Base-by-base conservation (phyloP, 2,888 invertebrate species). In the Acanthosepion pharaonis region DNA sequence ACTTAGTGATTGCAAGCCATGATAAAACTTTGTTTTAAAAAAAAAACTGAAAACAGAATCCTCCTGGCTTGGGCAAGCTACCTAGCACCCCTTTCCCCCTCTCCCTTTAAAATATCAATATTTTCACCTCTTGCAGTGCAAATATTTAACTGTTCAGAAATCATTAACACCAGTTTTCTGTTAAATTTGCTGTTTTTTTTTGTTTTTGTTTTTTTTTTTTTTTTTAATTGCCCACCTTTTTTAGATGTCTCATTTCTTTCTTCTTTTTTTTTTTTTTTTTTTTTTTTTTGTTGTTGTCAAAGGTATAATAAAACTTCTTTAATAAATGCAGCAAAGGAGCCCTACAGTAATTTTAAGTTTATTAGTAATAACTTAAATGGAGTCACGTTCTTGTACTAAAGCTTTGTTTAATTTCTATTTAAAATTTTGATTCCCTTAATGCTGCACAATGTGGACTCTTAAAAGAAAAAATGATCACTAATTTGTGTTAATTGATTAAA, bases 391-490 rank as follows among this genome's bases (percentile, higher is more conserved):
- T 78, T 20, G 20, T 59, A 20, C 20, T 59, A 59, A 59, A 59
- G 20, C 23, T 59, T 59, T 59, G 23, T 59, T 23, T 59, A 23
- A 59, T 59, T 59, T 59, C 59, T 78, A 28, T 78, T 78, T 8
- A 78, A 78, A 78, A 78, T n/a, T 78, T 78, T 78, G 15, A 92
- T 92, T 92, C 92, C 92, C 49, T 92, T 92, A 92, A 49, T 92
- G 92, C 92, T 92, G 92, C 92, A 92, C 49, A 51, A 78, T n/a
- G 92, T 92, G 92, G 92, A 92, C 51, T 42, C 23, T 49, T 92
- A 51, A 28, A 51, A 92, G n/a, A 49, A 51, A 92, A 20, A 15
- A 59, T 59, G 5, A 28, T 92, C 33, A 25, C 28, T 92, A 92
- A 92, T 92, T 42, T 92, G 48, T 92, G 15, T 78, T 78, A 92